Evolutionary conservation across 2,797 vertebrate species (phyloP).

Genomic region (Pipistrellus kuhlii): DNA sequence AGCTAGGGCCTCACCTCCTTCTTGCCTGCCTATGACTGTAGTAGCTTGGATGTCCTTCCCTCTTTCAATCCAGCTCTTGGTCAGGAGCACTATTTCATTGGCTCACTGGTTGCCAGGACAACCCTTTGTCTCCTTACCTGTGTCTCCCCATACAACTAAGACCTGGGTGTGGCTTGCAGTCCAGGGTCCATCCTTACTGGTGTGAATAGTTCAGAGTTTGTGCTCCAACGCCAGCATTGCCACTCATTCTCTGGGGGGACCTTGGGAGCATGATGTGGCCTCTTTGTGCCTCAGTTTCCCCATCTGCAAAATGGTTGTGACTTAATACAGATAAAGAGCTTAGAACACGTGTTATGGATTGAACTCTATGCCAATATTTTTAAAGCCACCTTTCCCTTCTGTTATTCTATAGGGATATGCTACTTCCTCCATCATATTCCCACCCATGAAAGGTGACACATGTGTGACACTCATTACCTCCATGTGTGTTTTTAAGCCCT

Average conservation of each 20-base stretch:
- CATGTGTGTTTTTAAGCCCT: background rate
- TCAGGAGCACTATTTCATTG: background rate
- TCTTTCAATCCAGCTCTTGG: slow-evolving; percentile 51
- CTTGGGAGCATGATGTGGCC: background rate
- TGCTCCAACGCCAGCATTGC: background rate
- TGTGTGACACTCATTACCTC: accelerated
- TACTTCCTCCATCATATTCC: no score
- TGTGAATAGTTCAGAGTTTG: background rate
- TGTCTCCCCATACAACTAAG: background rate
- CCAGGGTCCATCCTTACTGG: accelerated
- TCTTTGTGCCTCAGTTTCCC: background rate
- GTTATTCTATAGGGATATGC: background rate
- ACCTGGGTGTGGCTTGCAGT: background rate
- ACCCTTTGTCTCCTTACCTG: accelerated
- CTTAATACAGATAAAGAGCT: background rate
- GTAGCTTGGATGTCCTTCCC: background rate
- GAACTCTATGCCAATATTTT: background rate
- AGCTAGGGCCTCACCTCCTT: background rate
- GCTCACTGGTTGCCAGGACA: background rate
- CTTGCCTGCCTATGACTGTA: accelerated
- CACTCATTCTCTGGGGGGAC: no score
- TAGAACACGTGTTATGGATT: background rate
- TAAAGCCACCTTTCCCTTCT: background rate
- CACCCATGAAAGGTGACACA: background rate
- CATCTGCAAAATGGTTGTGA: background rate